Evolutionary conservation across 2,888 invertebrate species (phyloP).

Genomic region (Dermolepida albohirtum): DNA sequence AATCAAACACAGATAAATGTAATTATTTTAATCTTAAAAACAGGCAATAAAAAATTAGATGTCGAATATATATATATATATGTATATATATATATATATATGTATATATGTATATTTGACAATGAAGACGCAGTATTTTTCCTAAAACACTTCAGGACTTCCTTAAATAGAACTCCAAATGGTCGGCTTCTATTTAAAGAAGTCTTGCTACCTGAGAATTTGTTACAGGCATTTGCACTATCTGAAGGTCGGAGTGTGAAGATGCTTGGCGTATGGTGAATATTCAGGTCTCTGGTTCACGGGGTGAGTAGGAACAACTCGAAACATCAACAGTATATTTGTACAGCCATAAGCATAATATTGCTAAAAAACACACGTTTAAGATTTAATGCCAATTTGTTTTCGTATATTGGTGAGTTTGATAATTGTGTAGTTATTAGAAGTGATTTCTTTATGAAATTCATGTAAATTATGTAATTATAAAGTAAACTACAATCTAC

Average conservation of each 20-base stretch:
- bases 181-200: constrained; percentile 49
- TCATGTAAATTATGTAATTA: too few relatives aligned
- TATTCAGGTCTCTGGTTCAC: constrained; percentile 19
- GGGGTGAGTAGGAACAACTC: constrained; percentile 47
- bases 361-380: neutral
- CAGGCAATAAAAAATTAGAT: too few relatives aligned
- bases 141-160: constrained; percentile 31
- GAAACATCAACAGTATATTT: constrained; percentile 10
- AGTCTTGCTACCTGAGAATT: constrained; percentile 71
- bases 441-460: constrained; percentile 14
- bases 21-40: too few relatives aligned
- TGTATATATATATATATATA: too few relatives aligned
- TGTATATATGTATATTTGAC: too few relatives aligned
- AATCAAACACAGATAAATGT: too few relatives aligned
- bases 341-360: neutral
- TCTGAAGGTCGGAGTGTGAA: constrained; percentile 59
- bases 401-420: too few relatives aligned
- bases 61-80: too few relatives aligned
- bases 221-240: constrained; percentile 70
- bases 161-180: constrained; percentile 47
- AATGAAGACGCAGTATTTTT: constrained; percentile 6
- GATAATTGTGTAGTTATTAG: neutral
- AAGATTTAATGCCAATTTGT: neutral
- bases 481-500: too few relatives aligned
- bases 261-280: constrained; percentile 52